Conservation (phyloP, 1,140 invertebrate genomes). For the Cherax destructor region DNA sequence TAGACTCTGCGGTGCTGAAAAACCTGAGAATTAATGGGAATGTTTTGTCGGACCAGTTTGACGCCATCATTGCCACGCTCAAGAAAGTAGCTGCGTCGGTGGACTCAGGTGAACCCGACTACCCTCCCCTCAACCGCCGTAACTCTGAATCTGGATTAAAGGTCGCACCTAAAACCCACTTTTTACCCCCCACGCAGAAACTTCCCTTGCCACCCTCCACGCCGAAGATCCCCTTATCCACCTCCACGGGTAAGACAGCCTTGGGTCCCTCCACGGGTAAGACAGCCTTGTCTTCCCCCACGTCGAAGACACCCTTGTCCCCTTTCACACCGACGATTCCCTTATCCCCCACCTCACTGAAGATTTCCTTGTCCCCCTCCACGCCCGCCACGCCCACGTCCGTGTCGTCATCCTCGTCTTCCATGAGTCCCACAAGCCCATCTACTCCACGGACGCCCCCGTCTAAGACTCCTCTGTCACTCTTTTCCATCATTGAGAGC, state of each 20-base stretch:
- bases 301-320: neutral
- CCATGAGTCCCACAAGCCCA: slow-evolving; percentile 33
- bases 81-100: slow-evolving; percentile 69
- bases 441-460: slow-evolving; percentile 39
- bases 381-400: neutral
- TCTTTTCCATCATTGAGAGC: slow-evolving; percentile 56
- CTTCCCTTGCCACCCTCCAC: neutral
- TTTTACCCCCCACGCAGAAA: neutral
- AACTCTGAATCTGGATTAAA: slow-evolving; percentile 39
- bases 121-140: slow-evolving; percentile 3
- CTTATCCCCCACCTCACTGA: neutral
- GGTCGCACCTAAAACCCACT: slow-evolving; percentile 9
- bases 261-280: neutral
- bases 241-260: neutral
- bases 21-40: slow-evolving; percentile 62
- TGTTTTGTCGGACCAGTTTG: slow-evolving; percentile 62
- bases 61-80: slow-evolving; percentile 69
- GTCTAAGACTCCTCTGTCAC: slow-evolving; percentile 55
- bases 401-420: neutral
- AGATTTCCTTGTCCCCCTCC: neutral
- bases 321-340: neutral
- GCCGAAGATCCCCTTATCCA: neutral
- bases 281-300: neutral
- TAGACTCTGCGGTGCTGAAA: slow-evolving; percentile 56
- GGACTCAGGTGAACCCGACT: slow-evolving; percentile 48